These are phyloP conservation scores for Anthophora plumipes DNA, from an alignment of 2,888 invertebrate genomes.

Conservation along the genomic window DNA sequence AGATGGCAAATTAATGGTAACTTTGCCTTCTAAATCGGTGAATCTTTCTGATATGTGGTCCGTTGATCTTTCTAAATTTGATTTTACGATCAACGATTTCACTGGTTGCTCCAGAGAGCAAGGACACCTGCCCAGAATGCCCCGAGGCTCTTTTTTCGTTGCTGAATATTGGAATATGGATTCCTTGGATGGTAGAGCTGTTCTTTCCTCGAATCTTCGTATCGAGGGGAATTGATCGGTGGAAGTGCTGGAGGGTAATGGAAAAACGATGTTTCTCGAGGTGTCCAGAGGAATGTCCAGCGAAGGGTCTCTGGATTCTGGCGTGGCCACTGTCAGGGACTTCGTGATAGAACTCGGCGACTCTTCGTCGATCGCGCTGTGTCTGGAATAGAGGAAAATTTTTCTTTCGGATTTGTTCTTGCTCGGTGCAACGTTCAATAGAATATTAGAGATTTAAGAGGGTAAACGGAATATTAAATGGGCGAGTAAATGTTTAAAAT, in stretches of 20 bases:
- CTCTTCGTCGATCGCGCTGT: constrained; percentile 85
- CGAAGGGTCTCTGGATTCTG: constrained; percentile 31
- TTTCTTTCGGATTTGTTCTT: neutral
- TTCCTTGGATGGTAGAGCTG: neutral
- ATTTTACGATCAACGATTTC: neutral
- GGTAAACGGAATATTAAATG: too few species aligned
- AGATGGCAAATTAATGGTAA: constrained; percentile 24
- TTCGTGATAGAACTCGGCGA: constrained; percentile 77
- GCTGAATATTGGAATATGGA: neutral
- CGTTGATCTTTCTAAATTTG: neutral
- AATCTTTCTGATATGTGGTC: neutral
- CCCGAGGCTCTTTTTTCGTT: neutral
- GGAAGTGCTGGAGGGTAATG: constrained; percentile 33
- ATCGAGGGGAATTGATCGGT: constrained; percentile 8
- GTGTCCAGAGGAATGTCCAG: constrained; percentile 33
- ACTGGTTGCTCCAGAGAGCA: too few species aligned
- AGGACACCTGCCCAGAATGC: neutral
- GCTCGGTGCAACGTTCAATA: too few species aligned
- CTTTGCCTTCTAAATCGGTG: neutral
- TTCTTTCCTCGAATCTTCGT: constrained; percentile 6
- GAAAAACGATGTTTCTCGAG: constrained; percentile 33
- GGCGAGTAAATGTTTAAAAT: too few species aligned
- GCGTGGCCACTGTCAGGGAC: constrained; percentile 44
- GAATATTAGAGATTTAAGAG: too few species aligned
- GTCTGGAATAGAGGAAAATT: constrained; percentile 79